Percentiles rank a stretch among this genome's conserved stretches.
Evolutionary conservation across 2,797 vertebrate species (phyloP).

Genomic region (Enteromius paludinosus): DNA sequence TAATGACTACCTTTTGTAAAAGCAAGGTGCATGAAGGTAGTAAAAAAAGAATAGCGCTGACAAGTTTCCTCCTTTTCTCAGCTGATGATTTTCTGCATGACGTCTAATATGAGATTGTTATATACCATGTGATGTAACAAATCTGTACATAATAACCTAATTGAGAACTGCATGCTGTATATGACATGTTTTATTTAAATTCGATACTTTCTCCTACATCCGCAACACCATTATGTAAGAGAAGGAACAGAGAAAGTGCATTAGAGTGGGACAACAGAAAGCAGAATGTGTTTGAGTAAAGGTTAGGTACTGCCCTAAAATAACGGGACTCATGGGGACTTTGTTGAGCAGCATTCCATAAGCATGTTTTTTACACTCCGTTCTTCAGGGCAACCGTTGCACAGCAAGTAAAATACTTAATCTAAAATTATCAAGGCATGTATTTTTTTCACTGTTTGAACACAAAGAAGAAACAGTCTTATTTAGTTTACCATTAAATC

Average conservation of each 20-base stretch:
- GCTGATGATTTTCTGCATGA: background rate
- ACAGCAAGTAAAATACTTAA: background rate
- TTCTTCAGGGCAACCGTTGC: background rate
- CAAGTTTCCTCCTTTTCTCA: background rate
- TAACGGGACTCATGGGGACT: constrained; percentile 6
- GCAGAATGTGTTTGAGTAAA: constrained; percentile 17
- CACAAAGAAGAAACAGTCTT: background rate
- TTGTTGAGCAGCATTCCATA: constrained; percentile 17
- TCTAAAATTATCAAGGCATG: background rate
- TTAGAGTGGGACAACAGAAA: constrained; percentile 4
- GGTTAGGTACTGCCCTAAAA: constrained; percentile 3
- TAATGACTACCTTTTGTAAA: constrained; percentile 37
- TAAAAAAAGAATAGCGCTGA: background rate
- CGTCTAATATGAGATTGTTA: background rate
- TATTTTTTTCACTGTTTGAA: background rate
- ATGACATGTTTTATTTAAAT: constrained; percentile 41
- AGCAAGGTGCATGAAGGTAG: background rate
- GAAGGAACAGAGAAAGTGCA: constrained; percentile 36
- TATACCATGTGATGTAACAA: background rate
- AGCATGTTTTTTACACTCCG: background rate
- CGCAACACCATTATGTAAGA: background rate
- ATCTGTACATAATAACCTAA: constrained; percentile 19
- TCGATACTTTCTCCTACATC: background rate
- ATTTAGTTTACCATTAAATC: background rate
- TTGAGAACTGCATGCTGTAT: constrained; percentile 15